A percentile compares a stretch with the other conserved stretches of the same genome.
phyloP scores from a whole-genome alignment of 2,113 vertebrate genomes.

The Electrona antarctica region DNA sequence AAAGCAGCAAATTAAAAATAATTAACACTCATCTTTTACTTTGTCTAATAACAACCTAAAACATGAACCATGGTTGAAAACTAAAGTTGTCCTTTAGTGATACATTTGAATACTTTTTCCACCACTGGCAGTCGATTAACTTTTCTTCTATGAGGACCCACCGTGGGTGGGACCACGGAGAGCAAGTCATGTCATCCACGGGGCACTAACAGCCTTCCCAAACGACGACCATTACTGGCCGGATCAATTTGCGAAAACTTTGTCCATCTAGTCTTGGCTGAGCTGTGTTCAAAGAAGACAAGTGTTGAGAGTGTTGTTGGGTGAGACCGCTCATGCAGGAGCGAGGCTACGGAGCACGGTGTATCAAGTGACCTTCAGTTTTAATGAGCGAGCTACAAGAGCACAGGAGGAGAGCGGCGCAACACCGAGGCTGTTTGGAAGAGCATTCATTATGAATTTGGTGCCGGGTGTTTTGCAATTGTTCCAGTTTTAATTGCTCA shows the following conservation, averaged over 20 bases:
- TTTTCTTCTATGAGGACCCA: too few relatives aligned
- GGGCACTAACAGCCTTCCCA: slow-evolving; percentile 49
- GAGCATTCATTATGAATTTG: slow-evolving; percentile 32
- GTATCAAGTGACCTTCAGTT: slow-evolving; percentile 56
- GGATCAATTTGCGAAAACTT: slow-evolving; percentile 67
- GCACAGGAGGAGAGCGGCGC: slow-evolving; percentile 28
- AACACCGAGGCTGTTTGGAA: slow-evolving; percentile 4
- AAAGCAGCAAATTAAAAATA: too few relatives aligned
- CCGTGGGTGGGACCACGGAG: too few relatives aligned
- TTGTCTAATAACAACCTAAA: too few relatives aligned
- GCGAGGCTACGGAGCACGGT: slow-evolving; percentile 42
- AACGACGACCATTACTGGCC: slow-evolving; percentile 59
- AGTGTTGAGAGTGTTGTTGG: slow-evolving; percentile 35
- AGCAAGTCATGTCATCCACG: slow-evolving; percentile 58
- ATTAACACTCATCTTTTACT: too few relatives aligned
- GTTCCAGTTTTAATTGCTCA: slow-evolving; percentile 1
- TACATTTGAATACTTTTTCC: too few relatives aligned
- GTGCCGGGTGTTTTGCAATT: slow-evolving; percentile 7
- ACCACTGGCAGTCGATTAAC: too few relatives aligned
- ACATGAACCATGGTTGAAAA: too few relatives aligned
- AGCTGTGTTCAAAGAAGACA: slow-evolving; percentile 51
- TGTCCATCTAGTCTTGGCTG: slow-evolving; percentile 51
- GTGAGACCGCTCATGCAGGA: slow-evolving; percentile 54
- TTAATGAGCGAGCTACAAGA: slow-evolving; percentile 62
- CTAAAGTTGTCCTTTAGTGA: too few relatives aligned